Evolutionary conservation across 2,888 invertebrate genomes (phyloP).

Genomic region (Catocala nupta): DNA sequence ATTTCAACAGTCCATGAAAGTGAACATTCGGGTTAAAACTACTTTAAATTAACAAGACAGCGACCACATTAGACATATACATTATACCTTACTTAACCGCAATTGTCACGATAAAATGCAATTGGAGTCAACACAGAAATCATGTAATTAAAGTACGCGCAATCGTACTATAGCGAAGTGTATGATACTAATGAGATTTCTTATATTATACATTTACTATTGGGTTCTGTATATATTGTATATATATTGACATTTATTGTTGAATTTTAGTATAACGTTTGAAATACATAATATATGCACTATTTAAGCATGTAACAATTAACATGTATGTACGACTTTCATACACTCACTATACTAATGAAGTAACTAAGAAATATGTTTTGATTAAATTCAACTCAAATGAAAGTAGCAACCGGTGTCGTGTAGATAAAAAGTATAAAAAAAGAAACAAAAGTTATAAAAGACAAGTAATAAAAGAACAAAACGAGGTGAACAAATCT

Average conservation of each 20-base stretch:
- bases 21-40: not conserved
- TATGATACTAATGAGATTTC: conserved; percentile 1
- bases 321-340: too few relatives aligned
- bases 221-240: too few relatives aligned
- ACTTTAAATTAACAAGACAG: conserved; percentile 13
- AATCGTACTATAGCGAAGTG: not conserved
- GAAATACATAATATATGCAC: too few relatives aligned
- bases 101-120: conserved; percentile 47
- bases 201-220: too few relatives aligned
- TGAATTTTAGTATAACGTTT: too few relatives aligned
- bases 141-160: not conserved
- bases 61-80: conserved; percentile 19
- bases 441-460: not conserved
- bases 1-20: not conserved
- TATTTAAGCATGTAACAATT: too few relatives aligned
- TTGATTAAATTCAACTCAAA: not conserved
- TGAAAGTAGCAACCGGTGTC: not conserved
- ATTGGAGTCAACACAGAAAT: conserved; percentile 35
- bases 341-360: too few relatives aligned
- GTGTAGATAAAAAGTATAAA: conserved; percentile 3
- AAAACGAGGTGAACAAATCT: conserved; percentile 36
- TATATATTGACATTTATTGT: too few relatives aligned
- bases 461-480: conserved; percentile 18
- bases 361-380: not conserved
- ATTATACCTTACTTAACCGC: conserved; percentile 39